Conservation (phyloP, 2,888 invertebrate species). For the Ganaspis brasiliensis region DNA sequence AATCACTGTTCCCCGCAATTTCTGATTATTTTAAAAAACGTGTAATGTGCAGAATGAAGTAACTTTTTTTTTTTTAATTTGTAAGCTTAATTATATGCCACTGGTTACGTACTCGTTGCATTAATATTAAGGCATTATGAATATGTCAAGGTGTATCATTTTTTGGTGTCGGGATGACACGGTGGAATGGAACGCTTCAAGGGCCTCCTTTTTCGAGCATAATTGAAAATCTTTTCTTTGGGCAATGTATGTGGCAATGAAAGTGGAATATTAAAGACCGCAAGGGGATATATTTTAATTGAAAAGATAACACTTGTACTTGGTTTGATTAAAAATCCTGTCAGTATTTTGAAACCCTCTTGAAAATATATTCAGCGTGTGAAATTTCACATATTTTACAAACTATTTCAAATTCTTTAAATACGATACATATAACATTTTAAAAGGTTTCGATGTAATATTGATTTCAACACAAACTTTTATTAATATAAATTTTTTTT, state of each 20-base stretch:
- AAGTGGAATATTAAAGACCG: slow-evolving; percentile 29
- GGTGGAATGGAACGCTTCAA: background rate
- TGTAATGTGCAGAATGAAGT: background rate
- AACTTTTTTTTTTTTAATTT: slow-evolving; percentile 14
- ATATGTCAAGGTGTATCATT: slow-evolving; percentile 38
- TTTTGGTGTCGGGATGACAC: slow-evolving; percentile 31
- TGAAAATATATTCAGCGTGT: background rate
- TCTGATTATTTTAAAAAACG: no score
- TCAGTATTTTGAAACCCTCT: background rate
- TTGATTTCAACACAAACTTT: no score
- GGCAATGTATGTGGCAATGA: slow-evolving; percentile 20
- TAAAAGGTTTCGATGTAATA: no score
- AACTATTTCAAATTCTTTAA: no score
- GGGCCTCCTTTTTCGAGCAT: slow-evolving; percentile 12
- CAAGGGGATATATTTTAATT: slow-evolving; percentile 21
- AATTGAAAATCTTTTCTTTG: slow-evolving; percentile 39
- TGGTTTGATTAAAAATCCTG: background rate
- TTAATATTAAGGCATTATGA: slow-evolving; percentile 41
- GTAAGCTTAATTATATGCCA: slow-evolving; percentile 10
- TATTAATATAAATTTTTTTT: no score
- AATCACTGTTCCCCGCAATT: no score
- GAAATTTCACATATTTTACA: no score
- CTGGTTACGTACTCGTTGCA: slow-evolving; percentile 8
- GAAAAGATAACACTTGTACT: slow-evolving; percentile 14
- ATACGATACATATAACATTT: no score